A percentile compares a stretch with the other conserved stretches of the same genome.
phyloP scores from a whole-genome alignment of 1,140 invertebrate species.

The Diorhabda sublineata region DNA sequence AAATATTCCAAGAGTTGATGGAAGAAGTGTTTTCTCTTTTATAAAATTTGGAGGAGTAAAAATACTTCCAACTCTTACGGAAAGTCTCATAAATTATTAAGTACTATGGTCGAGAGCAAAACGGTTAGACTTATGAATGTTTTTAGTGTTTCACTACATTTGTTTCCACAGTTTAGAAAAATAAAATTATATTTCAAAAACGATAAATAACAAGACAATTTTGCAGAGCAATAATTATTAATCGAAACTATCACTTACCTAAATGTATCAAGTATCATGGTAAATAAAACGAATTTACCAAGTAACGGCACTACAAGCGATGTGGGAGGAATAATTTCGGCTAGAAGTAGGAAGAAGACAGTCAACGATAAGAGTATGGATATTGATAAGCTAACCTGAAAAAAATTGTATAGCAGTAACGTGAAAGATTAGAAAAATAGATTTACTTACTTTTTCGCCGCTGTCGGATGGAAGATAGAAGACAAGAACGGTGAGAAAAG shows the following conservation, averaged over 20 bases:
- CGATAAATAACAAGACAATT: no score
- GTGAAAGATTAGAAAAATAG: slow-evolving; percentile 3
- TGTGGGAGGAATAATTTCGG: slow-evolving; percentile 98
- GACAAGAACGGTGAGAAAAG: slow-evolving; percentile 95
- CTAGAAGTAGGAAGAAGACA: slow-evolving; percentile 98
- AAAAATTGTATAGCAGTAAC: slow-evolving; percentile 16
- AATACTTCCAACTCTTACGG: background rate
- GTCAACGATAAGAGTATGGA: slow-evolving; percentile 98
- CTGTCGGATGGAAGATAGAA: slow-evolving; percentile 99
- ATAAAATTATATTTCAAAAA: background rate
- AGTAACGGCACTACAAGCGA: slow-evolving; percentile 96
- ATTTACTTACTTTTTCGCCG: slow-evolving; percentile 87
- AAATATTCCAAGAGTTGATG: background rate
- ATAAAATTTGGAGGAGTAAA: slow-evolving; percentile 2
- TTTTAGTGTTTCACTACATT: background rate
- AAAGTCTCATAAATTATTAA: background rate
- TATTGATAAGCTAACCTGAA: slow-evolving; percentile 91
- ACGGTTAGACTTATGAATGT: background rate
- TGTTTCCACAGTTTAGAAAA: no score
- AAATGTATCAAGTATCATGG: slow-evolving; percentile 97
- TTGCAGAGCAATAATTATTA: no score
- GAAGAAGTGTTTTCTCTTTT: background rate
- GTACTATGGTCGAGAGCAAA: background rate
- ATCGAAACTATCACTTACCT: slow-evolving; percentile 59
- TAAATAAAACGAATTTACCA: slow-evolving; percentile 99